A percentile compares a stretch with the other conserved stretches of the same genome.
These are phyloP conservation scores for Eilema depressum DNA, from an alignment of 2,888 invertebrate species.

Conservation along the genomic window DNA sequence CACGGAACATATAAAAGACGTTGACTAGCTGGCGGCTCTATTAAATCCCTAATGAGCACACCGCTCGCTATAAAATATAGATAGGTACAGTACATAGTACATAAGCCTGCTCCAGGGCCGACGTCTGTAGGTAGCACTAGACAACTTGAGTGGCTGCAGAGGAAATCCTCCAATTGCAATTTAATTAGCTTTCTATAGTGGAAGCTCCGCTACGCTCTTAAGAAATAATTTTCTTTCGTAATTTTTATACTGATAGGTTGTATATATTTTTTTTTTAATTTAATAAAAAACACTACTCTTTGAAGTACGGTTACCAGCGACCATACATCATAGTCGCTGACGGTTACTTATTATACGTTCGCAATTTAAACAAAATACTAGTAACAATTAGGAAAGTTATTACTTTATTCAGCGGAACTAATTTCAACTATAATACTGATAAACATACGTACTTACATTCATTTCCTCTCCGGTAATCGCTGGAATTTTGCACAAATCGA, in stretches of 20 bases:
- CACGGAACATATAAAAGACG: neutral
- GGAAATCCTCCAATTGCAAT: neutral
- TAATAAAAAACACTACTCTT: too few relatives aligned
- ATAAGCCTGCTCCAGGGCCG: neutral
- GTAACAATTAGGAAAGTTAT: neutral
- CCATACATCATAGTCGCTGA: too few relatives aligned
- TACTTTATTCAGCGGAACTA: too few relatives aligned
- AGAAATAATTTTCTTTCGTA: neutral
- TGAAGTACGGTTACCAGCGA: too few relatives aligned
- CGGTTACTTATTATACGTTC: too few relatives aligned
- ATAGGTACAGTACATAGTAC: neutral
- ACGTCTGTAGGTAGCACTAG: neutral
- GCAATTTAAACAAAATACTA: too few relatives aligned
- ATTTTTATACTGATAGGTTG: neutral
- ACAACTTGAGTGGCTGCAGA: neutral
- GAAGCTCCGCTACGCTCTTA: neutral
- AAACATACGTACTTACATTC: neutral
- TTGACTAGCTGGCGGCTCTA: neutral
- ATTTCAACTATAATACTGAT: too few relatives aligned
- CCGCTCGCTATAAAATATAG: neutral
- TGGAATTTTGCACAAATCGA: neutral
- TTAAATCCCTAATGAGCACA: neutral
- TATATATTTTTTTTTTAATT: neutral
- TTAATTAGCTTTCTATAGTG: neutral
- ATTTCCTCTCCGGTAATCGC: neutral